Evolutionary conservation across 1,140 invertebrate genomes (phyloP).

Genomic region (Lasaia peninsularis): DNA sequence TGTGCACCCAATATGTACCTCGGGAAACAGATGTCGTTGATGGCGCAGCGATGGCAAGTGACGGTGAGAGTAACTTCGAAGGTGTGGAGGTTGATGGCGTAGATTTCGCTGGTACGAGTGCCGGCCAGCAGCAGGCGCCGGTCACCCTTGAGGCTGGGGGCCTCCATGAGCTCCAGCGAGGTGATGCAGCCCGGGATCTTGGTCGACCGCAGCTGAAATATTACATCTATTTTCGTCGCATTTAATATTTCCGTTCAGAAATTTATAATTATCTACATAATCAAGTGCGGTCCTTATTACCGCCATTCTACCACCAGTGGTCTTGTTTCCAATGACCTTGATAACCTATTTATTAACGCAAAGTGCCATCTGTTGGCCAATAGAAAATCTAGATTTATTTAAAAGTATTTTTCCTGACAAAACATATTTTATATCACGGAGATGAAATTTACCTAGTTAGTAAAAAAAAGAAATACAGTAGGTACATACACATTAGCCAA

Average conservation of each 20-base stretch:
- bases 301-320: no score
- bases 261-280: no score
- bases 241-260: neutral
- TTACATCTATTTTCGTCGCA: neutral
- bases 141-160: conserved; percentile 32
- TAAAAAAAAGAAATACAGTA: no score
- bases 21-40: conserved; percentile 91
- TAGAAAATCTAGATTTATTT: no score
- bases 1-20: conserved; percentile 73
- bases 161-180: conserved; percentile 79
- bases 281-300: neutral
- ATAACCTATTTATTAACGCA: no score
- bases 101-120: conserved; percentile 89
- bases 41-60: conserved; percentile 88
- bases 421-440: no score
- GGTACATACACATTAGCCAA: no score
- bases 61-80: conserved; percentile 84
- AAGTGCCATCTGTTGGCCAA: no score
- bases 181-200: conserved; percentile 81
- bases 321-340: no score
- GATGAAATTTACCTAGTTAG: no score
- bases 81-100: conserved; percentile 83
- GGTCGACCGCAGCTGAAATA: conserved; percentile 76
- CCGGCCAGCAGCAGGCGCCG: conserved; percentile 82
- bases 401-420: no score